Evolutionary conservation across 2,888 invertebrate genomes (phyloP), one percentile per base, ranked within the genome.

Genomic region (Leucozona laternaria): DNA sequence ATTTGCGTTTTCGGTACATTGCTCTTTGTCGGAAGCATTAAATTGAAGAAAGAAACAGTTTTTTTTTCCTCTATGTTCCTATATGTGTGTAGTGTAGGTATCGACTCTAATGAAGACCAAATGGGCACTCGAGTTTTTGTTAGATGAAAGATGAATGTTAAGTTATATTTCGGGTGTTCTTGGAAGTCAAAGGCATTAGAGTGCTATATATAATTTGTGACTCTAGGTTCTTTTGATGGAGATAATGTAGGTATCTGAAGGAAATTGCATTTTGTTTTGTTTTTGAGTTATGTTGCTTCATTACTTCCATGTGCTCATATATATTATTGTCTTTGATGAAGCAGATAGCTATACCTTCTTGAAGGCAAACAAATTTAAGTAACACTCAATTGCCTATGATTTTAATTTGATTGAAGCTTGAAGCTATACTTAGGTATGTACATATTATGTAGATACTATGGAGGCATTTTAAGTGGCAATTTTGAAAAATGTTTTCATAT

Each of bases 11-110:
- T 70, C 37, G 25, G 77, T 62, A 50, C 68, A 68, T 68, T 68
- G 55, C 55, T 57, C 75, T 79, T 79, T 79, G 79, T 79, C 79
- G 79, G 79, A 58, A 66, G 53, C 45, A 55, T 79, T 25, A 55
- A 64, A 62, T 53, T 53, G 15, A 53, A 53, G 25, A 50, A 22
- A 31, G 1, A 31, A 31, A 31, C 31, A 7, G 31, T 31, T 31
- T 31, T 31, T 31, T 31, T 31, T 31, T 31, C 6, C 25, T 25
- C 4, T 2, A 25, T 3, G 25, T 2, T 25, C 2, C 4, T 28
- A 43, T 43, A n/a, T 17, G 8, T 31, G 8, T 4, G 10, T 31
- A 7, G 6, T 31, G 8, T 31, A 31, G 11, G 11, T 11, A 34
- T 50, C 20, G 28, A 15, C 3, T 55, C 28, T 62, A 79, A 79